Evolutionary conservation across 2,113 vertebrate genomes (phyloP).

Genomic region (Talpa occidentalis): DNA sequence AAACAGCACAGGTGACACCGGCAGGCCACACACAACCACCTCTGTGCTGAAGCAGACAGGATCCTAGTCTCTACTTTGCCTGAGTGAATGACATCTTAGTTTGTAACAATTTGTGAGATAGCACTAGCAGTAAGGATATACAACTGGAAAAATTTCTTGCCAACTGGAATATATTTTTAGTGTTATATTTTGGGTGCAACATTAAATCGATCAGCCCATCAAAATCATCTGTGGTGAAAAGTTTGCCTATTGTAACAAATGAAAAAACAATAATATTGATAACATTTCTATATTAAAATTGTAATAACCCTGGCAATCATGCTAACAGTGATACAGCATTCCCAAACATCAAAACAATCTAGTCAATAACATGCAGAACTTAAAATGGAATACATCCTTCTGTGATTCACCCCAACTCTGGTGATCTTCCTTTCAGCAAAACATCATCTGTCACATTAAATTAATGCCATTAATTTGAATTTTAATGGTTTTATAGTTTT

Average conservation of each 20-base stretch:
- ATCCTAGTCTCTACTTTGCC: background rate
- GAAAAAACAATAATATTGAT: constrained; percentile 45
- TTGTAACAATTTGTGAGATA: background rate
- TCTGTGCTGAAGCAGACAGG: background rate
- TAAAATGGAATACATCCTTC: constrained; percentile 50
- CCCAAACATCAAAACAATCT: constrained; percentile 7
- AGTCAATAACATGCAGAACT: constrained; percentile 36
- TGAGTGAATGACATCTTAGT: background rate
- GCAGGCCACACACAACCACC: background rate
- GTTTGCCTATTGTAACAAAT: background rate
- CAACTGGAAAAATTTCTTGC: background rate
- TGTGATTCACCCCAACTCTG: constrained; percentile 50
- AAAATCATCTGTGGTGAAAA: constrained; percentile 23
- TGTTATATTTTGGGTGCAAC: background rate
- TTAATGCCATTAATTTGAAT: constrained; percentile 83
- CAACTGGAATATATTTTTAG: background rate
- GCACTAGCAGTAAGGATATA: no score
- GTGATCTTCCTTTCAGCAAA: constrained; percentile 70
- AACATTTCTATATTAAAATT: background rate
- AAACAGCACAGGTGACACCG: background rate
- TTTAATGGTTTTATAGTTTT: constrained; percentile 76
- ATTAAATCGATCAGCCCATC: background rate
- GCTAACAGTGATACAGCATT: background rate
- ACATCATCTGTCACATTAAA: constrained; percentile 82
- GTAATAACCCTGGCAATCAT: constrained; percentile 34